phyloP scores from a whole-genome alignment of 2,113 vertebrate genomes.

The Azemiops feae region DNA sequence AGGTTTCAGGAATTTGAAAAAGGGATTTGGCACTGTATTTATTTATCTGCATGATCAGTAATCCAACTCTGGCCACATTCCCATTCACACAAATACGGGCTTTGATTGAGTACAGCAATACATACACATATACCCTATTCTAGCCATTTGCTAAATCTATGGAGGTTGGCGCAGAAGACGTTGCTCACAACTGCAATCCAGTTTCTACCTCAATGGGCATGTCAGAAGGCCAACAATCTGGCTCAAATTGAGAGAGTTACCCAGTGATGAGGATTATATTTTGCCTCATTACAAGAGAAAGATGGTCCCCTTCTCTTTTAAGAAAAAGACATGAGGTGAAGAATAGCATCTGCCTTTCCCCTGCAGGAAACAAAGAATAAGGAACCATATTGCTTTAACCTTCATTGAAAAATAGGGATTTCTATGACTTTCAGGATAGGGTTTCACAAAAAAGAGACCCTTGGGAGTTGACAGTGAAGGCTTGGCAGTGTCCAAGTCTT shows the following conservation, averaged over 20 bases:
- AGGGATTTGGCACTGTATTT: neutral
- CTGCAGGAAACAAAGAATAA: neutral
- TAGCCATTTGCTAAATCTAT: neutral
- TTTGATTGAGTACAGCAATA: neutral
- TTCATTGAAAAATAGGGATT: neutral
- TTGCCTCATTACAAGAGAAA: neutral
- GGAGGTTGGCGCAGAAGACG: neutral
- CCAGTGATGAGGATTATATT: neutral
- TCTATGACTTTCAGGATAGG: neutral
- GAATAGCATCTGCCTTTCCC: neutral
- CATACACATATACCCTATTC: neutral
- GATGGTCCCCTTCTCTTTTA: neutral
- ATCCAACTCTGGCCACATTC: neutral
- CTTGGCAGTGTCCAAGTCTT: neutral
- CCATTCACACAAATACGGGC: neutral
- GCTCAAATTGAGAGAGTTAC: neutral
- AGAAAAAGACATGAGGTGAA: neutral
- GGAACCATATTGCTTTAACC: neutral
- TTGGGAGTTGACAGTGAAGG: neutral
- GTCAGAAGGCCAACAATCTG: neutral
- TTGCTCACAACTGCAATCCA: neutral
- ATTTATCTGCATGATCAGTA: neutral
- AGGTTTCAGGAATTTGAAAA: neutral
- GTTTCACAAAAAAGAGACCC: neutral
- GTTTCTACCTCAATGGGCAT: neutral